Evolutionary conservation across 37 sponge, comb jelly and placozoan species (phyloP).

Genomic region (Bolinopsis microptera): DNA sequence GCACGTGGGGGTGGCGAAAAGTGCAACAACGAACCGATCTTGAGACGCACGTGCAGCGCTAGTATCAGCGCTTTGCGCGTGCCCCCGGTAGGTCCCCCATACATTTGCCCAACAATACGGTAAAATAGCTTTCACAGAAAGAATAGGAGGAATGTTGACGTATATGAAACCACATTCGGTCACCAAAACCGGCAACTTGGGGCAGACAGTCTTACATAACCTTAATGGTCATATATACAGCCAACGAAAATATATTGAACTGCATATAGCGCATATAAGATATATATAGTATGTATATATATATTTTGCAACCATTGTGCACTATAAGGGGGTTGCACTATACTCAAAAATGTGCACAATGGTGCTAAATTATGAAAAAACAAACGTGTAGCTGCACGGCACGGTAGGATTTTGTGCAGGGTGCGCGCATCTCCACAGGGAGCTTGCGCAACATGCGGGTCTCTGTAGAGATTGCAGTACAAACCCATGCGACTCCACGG

Average conservation of each 20-base stretch:
- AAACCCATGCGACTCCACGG: background rate
- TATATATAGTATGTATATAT: background rate
- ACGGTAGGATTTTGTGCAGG: background rate
- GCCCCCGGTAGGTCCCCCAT: background rate
- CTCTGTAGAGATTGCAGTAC: background rate
- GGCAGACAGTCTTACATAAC: background rate
- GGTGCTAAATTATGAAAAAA: background rate
- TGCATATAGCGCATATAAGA: background rate
- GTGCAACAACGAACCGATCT: background rate
- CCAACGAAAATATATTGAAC: background rate
- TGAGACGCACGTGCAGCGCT: background rate
- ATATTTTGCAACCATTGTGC: background rate
- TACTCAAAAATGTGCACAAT: background rate
- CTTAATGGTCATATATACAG: background rate
- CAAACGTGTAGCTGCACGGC: background rate
- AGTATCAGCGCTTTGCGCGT: no score
- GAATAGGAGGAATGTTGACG: conserved; percentile 3
- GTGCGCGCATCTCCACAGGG: background rate
- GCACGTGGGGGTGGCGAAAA: background rate
- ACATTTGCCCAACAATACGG: conserved; percentile 27
- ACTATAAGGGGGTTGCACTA: background rate
- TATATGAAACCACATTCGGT: background rate
- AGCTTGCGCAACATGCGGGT: background rate
- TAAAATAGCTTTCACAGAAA: conserved; percentile 6
- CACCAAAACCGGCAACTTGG: no score